Evolutionary conservation across 2,113 vertebrate genomes (phyloP).

Genomic region (Grus americana): DNA sequence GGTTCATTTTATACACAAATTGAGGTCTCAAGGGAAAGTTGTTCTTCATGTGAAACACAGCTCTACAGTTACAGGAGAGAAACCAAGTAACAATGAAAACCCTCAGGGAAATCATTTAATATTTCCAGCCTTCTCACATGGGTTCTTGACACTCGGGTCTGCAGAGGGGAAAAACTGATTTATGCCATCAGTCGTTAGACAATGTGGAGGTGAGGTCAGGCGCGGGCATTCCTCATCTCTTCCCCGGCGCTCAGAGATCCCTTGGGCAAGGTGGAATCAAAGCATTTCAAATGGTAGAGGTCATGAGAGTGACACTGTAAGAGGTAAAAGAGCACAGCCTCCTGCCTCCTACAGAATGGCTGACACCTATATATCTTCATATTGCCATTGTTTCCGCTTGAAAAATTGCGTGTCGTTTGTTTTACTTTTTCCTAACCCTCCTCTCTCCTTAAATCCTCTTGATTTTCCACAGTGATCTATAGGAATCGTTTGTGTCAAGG

Average conservation of each 20-base stretch:
- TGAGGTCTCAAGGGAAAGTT: background rate
- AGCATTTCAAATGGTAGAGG: conserved; percentile 72
- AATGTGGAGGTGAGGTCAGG: conserved; percentile 73
- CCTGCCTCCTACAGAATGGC: conserved; percentile 48
- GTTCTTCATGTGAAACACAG: conserved; percentile 44
- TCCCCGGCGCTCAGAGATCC: conserved; percentile 49
- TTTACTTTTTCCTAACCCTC: conserved; percentile 55
- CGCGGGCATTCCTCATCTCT: conserved; percentile 70
- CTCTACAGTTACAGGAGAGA: conserved; percentile 53
- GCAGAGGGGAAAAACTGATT: conserved; percentile 67
- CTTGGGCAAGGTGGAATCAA: conserved; percentile 73
- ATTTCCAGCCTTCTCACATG: conserved; percentile 65
- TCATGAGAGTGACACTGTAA: conserved; percentile 55
- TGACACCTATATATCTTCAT: conserved; percentile 69
- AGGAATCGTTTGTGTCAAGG: conserved; percentile 49
- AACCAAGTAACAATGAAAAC: conserved; percentile 46
- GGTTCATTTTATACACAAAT: conserved; percentile 29
- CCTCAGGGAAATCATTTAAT: conserved; percentile 69
- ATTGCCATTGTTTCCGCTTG: conserved; percentile 61
- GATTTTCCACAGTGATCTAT: conserved; percentile 23
- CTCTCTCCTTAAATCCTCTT: conserved; percentile 53
- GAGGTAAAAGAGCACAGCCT: conserved; percentile 59
- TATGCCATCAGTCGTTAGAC: conserved; percentile 61
- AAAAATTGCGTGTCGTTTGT: conserved; percentile 55
- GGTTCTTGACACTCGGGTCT: conserved; percentile 44